Evolutionary conservation across 2,888 invertebrate species (phyloP).

Genomic region (Thyatira batis): DNA sequence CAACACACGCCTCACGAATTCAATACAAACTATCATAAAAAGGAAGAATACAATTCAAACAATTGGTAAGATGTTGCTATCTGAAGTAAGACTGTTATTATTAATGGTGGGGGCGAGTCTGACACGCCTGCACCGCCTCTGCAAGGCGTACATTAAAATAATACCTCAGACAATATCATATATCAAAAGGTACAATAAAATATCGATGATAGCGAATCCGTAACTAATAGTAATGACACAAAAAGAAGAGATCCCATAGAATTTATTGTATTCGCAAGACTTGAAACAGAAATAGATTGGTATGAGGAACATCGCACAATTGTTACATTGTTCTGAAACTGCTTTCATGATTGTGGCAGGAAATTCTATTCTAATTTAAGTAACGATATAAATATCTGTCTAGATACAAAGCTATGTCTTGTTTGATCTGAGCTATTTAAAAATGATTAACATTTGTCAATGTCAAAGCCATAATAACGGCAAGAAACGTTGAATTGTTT

Average conservation of each 20-base stretch:
- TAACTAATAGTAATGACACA: slow-evolving; percentile 10
- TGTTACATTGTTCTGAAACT: neutral
- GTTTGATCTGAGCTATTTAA: too few relatives aligned
- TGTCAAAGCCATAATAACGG: neutral
- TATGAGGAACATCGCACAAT: neutral
- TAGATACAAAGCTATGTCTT: too few relatives aligned
- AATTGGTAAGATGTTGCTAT: slow-evolving; percentile 38
- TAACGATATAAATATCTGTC: too few relatives aligned
- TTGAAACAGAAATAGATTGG: neutral
- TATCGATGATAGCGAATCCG: slow-evolving; percentile 15
- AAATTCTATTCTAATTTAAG: too few relatives aligned
- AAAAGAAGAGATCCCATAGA: neutral
- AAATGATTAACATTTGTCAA: neutral
- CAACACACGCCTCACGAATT: neutral
- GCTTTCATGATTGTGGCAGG: neutral
- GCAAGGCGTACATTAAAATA: slow-evolving; percentile 29
- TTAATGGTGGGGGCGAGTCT: slow-evolving; percentile 47
- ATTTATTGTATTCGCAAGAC: neutral
- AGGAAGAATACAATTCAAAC: slow-evolving; percentile 27
- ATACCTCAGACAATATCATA: slow-evolving; percentile 17
- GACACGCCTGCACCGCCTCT: slow-evolving; percentile 48
- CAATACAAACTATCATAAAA: slow-evolving; percentile 15
- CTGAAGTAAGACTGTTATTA: slow-evolving; percentile 43
- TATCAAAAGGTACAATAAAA: slow-evolving; percentile 12
- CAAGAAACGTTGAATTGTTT: neutral